Evolutionary conservation across 2,888 invertebrate species (phyloP), one percentile per base, ranked within the genome.

Genomic region (Eupithecia subumbrata): DNA sequence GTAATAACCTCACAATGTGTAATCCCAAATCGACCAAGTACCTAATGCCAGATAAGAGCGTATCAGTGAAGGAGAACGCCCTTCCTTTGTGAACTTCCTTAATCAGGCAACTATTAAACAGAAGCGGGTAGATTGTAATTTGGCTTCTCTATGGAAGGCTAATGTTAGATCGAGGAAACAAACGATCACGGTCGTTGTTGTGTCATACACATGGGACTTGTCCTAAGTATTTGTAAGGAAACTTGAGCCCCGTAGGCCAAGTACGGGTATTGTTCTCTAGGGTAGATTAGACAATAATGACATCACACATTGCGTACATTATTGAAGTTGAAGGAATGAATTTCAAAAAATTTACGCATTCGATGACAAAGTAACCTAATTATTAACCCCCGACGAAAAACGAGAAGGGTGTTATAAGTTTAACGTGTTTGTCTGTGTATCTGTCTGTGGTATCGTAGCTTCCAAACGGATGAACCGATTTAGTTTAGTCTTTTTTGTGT

Each of bases 81-180:
- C 67, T 67, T 43, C 43, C 43, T 25, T 43, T 43, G 43, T 25
- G 37, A 68, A 68, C 68, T 68, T 68, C 43, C 68, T 16, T 43
- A 68, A 68, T 68, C 40, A 68, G 68, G n/a, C 22, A 68, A 68
- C 68, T 22, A 68, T 68, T 40, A 67, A n/a, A 67, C 37, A 18
- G 37, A 40, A 37, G 66, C 37, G 66, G 66, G 66, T 67, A 67
- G 37, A 67, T 67, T 40, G 40, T 67, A 40, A 67, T 67, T 67
- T 37, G 37, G 66, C n/a, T 37, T 37, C 66, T 40, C 66, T 14
- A 40, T n/a, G n/a, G 66, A 67, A 40, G 37, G 66, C n/a, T 25
- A 37, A 66, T 37, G 37, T 66, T 37, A 67, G 30, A 37, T 40
- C 40, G 11, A 40, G 66, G 66, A 40, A 40, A 67, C n/a, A 67